phyloP scores from a whole-genome alignment of 2,797 vertebrate genomes.

The Fratercula arctica region DNA sequence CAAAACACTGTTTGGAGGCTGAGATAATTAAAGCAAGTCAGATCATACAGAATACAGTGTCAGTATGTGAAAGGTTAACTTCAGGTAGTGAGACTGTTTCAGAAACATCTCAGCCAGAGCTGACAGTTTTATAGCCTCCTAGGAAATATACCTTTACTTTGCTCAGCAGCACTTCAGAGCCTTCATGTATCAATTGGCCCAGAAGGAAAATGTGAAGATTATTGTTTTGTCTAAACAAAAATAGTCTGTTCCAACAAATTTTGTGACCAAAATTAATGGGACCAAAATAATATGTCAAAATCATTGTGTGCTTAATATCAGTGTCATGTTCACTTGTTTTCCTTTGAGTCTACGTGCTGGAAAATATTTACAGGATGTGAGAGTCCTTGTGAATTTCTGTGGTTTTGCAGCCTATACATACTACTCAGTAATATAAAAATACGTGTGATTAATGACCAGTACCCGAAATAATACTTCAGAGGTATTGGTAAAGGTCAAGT shows the following conservation, averaged over 20 bases:
- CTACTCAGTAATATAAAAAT: background rate
- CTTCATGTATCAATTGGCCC: background rate
- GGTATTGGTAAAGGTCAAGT: background rate
- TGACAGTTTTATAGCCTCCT: slow-evolving; percentile 37
- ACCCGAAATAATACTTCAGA: background rate
- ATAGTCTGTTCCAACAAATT: background rate
- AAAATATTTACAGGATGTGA: background rate
- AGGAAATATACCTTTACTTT: slow-evolving; percentile 43
- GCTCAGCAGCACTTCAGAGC: slow-evolving; percentile 15
- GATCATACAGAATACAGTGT: background rate
- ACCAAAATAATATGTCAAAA: background rate
- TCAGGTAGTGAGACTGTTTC: background rate
- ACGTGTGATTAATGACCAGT: background rate
- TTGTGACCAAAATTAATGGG: background rate
- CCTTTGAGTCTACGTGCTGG: background rate
- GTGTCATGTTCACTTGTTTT: background rate
- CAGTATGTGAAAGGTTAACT: background rate
- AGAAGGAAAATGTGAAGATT: background rate
- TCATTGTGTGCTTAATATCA: background rate
- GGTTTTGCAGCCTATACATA: background rate
- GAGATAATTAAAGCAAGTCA: background rate
- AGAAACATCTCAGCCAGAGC: background rate
- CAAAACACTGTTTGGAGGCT: background rate
- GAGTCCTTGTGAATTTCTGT: background rate
- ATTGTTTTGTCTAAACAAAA: slow-evolving; percentile 6